Conservation (phyloP, 2,113 vertebrate genomes). For the Scartelaos histophorus region DNA sequence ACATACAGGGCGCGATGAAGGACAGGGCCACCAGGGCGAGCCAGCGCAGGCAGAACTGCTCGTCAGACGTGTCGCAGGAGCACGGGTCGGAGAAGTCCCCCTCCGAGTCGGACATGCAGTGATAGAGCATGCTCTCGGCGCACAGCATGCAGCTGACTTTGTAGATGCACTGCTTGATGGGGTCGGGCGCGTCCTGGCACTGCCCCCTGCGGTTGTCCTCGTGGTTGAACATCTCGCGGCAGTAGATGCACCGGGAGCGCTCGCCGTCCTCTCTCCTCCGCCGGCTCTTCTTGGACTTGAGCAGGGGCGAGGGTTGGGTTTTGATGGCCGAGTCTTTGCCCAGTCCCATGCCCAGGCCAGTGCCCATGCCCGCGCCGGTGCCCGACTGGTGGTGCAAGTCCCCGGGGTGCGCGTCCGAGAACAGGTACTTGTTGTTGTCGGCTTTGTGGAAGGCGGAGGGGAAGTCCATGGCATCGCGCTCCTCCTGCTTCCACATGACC, state of each 20-base stretch:
- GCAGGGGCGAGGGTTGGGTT: conserved; percentile 88
- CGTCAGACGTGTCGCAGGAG: conserved; percentile 96
- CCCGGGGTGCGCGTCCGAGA: conserved; percentile 83
- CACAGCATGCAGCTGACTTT: conserved; percentile 99
- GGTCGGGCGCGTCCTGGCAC: conserved; percentile 97
- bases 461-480: conserved; percentile 88
- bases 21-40: conserved; percentile 95
- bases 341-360: conserved; percentile 76
- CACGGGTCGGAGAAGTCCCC: conserved; percentile 99
- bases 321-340: conserved; percentile 89
- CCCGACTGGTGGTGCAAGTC: conserved; percentile 85
- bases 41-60: conserved; percentile 99
- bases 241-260: conserved; percentile 96
- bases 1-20: conserved; percentile 97
- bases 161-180: conserved; percentile 97
- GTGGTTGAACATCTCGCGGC: conserved; percentile 97
- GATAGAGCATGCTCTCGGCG: conserved; percentile 99
- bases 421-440: conserved; percentile 91
- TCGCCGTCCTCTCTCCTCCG: conserved; percentile 96
- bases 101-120: conserved; percentile 99
- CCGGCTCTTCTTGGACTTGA: conserved; percentile 89
- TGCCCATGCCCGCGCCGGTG: conserved; percentile 58
- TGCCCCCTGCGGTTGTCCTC: conserved; percentile 96
- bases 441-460: conserved; percentile 86
- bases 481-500: conserved; percentile 93